Base-by-base conservation (phyloP, 2,113 vertebrate species). In the Forbesichthys papilliferus region DNA sequence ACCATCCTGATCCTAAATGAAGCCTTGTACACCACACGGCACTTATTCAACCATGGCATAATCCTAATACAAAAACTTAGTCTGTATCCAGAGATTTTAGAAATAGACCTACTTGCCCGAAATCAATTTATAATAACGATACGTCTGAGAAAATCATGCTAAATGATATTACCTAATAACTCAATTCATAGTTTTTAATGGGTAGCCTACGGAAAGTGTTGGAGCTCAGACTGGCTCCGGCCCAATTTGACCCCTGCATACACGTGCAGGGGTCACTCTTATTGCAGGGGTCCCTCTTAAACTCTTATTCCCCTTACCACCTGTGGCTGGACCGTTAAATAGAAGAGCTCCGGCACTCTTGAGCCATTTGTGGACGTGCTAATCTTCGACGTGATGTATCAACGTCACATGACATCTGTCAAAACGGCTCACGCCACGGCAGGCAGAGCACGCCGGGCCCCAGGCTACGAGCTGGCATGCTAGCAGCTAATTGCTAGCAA, bases 361-460 rank as follows among this genome's bases (percentile, higher is more conserved):
- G 8, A 68, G 36, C 47, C 20, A n/a, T 48, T 51, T 36, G 11
- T 7, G 18, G 33, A 33, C 55, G 61, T 69, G 69, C 68, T 83
- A 53, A 72, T 80, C 58, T 18, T 70, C 68, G 58, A 69, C 36
- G 52, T 63, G 64, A 76, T 69, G 73, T 64, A 65, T 77, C 54
- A 73, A n/a, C 71, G 64, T 74, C 60, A 73, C 66, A 74, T 75
- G 73, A 79, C 77, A 75, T 82, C 72, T 75, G 77, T 82, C 80
- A 75, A n/a, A 79, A 77, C 69, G 67, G 71, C 67, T 83, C 66
- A 68, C 61, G 54, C 48, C 34, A 13, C 27, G 66, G 48, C 46
- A 63, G 63, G 54, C n/a, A 5, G 3, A 14, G 42, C 51, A 27
- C 18, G 56, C 66, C 36, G 70, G 48, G 61, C 58, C 51, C 27